Evolutionary conservation across 2,797 vertebrate species (phyloP).

Genomic region (Hoplostethus mediterraneus): DNA sequence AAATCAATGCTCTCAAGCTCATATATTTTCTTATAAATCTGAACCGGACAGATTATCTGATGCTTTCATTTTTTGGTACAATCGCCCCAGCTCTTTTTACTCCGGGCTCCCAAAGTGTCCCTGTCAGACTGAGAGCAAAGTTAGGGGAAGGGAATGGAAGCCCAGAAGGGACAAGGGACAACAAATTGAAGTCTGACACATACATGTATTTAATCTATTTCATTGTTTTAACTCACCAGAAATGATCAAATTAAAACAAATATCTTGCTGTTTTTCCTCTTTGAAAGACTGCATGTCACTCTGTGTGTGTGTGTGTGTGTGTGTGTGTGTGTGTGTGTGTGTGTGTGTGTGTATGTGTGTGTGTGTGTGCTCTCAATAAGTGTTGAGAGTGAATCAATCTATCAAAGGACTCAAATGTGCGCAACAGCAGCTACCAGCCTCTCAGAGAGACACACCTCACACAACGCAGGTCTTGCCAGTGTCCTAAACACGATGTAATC

Average conservation of each 20-base stretch:
- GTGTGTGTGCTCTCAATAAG: not conserved
- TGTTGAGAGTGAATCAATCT: constrained; percentile 15
- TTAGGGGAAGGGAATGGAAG: too few species aligned
- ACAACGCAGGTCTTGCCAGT: constrained; percentile 37
- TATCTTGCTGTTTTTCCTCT: not conserved
- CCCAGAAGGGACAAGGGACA: not conserved
- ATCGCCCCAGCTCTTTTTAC: not conserved
- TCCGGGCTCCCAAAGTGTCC: too few species aligned
- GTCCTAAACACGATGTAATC: constrained; percentile 67
- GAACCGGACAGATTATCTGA: not conserved
- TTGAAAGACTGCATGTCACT: not conserved
- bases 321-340: not conserved
- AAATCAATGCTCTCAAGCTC: constrained; percentile 23
- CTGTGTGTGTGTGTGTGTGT: constrained; percentile 3
- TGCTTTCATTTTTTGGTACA: not conserved
- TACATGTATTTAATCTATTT: not conserved
- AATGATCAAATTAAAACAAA: not conserved
- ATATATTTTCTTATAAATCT: not conserved
- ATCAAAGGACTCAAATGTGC: constrained; percentile 18
- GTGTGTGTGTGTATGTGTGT: constrained; percentile 7
- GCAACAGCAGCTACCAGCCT: constrained; percentile 6
- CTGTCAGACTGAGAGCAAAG: too few species aligned
- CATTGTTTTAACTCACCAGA: not conserved
- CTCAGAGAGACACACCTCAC: constrained; percentile 46
- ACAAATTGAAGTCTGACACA: not conserved